Conservation (phyloP, 2,113 vertebrate genomes). For the Psilopogon haemacephalus region DNA sequence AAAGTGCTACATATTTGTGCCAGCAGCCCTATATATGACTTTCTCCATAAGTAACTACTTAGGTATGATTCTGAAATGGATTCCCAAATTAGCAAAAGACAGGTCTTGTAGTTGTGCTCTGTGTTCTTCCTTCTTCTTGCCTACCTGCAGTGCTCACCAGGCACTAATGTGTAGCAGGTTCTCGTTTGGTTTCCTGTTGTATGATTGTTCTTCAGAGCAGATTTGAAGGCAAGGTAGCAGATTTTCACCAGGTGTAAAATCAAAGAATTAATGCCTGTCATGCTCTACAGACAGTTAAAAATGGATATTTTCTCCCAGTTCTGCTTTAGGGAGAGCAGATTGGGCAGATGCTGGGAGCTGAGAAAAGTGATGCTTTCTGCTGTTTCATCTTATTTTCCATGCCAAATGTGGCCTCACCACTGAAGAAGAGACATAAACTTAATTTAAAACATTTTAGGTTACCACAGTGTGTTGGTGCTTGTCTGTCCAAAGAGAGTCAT, state of each 20-base stretch:
- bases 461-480: background rate
- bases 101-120: background rate
- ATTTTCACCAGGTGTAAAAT: background rate
- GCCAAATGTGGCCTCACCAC: background rate
- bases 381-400: background rate
- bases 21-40: background rate
- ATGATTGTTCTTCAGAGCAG: background rate
- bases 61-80: background rate
- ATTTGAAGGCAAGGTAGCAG: background rate
- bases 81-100: background rate
- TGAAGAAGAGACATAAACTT: background rate
- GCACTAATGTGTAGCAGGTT: fast-evolving
- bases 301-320: background rate
- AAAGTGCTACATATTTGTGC: background rate
- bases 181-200: background rate
- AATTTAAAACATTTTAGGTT: background rate
- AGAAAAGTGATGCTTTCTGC: background rate
- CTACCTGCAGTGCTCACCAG: too few species aligned
- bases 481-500: background rate
- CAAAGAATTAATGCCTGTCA: background rate
- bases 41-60: background rate
- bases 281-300: background rate
- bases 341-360: background rate
- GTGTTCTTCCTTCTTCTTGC: background rate
- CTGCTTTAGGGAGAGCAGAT: background rate